Base-by-base conservation (phyloP, 2,888 invertebrate species). In the Gasteruption jaculator region DNA sequence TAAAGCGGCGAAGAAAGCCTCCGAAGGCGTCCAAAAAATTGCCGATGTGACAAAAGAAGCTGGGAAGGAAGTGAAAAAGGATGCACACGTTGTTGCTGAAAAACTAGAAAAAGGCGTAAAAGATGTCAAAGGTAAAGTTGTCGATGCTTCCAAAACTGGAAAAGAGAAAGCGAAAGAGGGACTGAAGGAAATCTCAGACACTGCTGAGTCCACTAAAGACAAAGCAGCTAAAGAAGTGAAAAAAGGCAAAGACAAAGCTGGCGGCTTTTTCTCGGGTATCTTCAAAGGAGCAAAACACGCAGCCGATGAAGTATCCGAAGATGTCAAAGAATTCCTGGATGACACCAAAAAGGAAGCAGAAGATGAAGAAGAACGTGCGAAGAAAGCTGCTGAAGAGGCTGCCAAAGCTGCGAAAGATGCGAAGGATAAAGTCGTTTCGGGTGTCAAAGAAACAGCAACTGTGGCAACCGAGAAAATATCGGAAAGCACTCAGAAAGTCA, bases 101-200 rank as follows among this genome's bases (percentile, higher is more conserved):
- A 46, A 46, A 31, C 18, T 52, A 11, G 14, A 18, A 3, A 27
- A 40, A 35, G 44, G 41, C 12, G 41, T 44, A n/a, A 25, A 46
- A 29, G 43, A 45, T n/a, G 24, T 67, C 5, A 18, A 27, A 5
- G 43, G 50, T n/a, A 56, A 48, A 29, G 15, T 33, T n/a, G 37
- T 75, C 73, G 74, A 75, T 22, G 71, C 75, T 6, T 56, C 75
- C 1, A 76, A 74, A 65, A 75, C 76, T 49, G 75, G 76, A 18
- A 10, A 7, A 18, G 18, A 27, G 19, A 8, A 38, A 24, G 6
- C 8, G 14, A n/a, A n/a, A n/a, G 29, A n/a, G n/a, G n/a, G n/a
- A n/a, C n/a, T n/a, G n/a, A n/a, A 30, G 30, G 21, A 20, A 10
- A 11, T 38, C n/a, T 31, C 30, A 3, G 41, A 41, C n/a, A 24